Conservation (phyloP, 2,888 invertebrate species). For the Drosophila nigritarsus region DNA sequence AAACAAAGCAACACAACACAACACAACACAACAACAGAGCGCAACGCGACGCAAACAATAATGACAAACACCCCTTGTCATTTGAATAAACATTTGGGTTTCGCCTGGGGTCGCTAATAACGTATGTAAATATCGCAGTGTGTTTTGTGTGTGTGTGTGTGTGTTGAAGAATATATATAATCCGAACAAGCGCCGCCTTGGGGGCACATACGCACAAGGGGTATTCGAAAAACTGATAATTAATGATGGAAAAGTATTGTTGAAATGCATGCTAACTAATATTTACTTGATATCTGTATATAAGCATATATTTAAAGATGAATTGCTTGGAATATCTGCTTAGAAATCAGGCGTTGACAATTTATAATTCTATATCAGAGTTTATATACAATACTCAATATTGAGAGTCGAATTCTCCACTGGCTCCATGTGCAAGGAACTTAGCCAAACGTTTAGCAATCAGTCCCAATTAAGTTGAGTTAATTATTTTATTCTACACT, state of each 20-base stretch:
- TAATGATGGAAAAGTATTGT: not conserved
- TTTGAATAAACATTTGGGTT: conserved; percentile 72
- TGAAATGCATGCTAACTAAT: not conserved
- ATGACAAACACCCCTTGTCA: conserved; percentile 38
- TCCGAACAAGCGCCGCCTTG: conserved; percentile 13
- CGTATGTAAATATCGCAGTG: conserved; percentile 64
- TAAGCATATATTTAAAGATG: not conserved
- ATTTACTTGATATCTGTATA: not conserved
- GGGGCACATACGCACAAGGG: conserved; percentile 41
- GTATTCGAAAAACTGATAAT: not conserved
- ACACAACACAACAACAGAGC: not conserved
- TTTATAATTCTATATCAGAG: not conserved
- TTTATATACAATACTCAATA: no score
- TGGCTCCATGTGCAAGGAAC: not conserved
- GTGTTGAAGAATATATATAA: conserved; percentile 8
- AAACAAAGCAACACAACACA: conserved; percentile 1
- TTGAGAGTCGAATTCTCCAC: not conserved
- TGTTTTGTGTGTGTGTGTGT: not conserved
- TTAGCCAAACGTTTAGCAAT: not conserved
- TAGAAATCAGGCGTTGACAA: not conserved
- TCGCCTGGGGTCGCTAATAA: conserved; percentile 61
- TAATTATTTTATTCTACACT: not conserved
- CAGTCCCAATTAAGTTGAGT: not conserved
- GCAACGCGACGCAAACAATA: conserved; percentile 6
- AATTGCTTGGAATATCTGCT: not conserved